Evolutionary conservation across 2,113 vertebrate genomes (phyloP).

Genomic region (Dromas ardeola): DNA sequence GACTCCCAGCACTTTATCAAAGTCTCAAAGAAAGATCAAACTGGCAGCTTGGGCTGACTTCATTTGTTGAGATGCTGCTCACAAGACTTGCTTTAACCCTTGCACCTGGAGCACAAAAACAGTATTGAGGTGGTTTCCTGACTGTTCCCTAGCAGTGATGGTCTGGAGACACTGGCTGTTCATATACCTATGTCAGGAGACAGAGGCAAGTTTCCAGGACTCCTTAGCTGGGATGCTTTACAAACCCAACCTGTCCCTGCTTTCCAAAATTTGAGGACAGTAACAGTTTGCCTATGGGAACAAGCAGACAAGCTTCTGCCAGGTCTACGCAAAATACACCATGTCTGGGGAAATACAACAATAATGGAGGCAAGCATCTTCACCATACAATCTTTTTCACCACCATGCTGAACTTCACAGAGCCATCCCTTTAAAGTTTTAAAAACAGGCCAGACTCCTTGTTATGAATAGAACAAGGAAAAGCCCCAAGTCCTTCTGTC

Average conservation of each 20-base stretch:
- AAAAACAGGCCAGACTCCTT: background rate
- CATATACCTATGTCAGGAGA: background rate
- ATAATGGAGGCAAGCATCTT: background rate
- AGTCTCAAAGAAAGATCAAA: background rate
- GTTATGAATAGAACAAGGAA: conserved; percentile 11
- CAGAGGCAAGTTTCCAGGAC: background rate
- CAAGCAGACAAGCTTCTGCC: background rate
- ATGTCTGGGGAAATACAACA: background rate
- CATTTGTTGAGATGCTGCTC: background rate
- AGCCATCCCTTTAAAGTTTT: background rate
- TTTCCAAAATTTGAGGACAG: background rate
- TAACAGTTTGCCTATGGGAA: background rate
- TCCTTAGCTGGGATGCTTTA: background rate
- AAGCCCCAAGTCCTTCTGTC: conserved; percentile 15
- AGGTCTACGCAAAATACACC: background rate
- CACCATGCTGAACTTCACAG: background rate
- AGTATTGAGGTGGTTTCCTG: background rate
- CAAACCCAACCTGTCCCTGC: background rate
- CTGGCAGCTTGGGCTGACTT: background rate
- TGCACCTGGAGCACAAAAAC: background rate
- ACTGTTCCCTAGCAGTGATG: background rate
- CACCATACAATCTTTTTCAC: background rate
- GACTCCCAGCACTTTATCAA: background rate
- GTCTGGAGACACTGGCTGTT: background rate
- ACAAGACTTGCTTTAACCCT: background rate